phyloP scores from a whole-genome alignment of 2,888 invertebrate genomes.

The Sthenelais limicola region DNA sequence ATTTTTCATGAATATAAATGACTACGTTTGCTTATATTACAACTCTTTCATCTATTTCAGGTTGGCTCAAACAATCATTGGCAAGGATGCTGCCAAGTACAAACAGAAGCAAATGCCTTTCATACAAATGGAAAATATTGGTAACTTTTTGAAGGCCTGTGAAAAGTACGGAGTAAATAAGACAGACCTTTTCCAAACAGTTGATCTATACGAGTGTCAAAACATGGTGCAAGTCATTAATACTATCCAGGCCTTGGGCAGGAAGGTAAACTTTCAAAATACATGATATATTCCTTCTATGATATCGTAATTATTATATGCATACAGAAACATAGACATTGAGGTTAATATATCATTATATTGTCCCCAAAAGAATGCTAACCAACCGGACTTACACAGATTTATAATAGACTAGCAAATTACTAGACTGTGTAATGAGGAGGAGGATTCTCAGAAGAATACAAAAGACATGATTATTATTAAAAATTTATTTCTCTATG shows the following conservation, averaged over 20 bases:
- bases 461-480: too few relatives aligned
- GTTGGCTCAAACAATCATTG: conserved; percentile 47
- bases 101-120: conserved; percentile 76
- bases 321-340: too few relatives aligned
- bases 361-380: too few relatives aligned
- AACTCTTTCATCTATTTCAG: conserved; percentile 34
- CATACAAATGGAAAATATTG: conserved; percentile 99
- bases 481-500: too few relatives aligned
- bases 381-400: too few relatives aligned
- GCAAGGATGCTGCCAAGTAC: conserved; percentile 9
- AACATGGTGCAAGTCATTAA: conserved; percentile 98
- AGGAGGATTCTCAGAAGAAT: too few relatives aligned
- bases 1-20: neutral
- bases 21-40: neutral
- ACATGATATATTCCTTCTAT: neutral
- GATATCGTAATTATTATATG: too few relatives aligned
- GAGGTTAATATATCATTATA: too few relatives aligned
- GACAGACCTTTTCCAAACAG: conserved; percentile 98
- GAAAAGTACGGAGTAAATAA: conserved; percentile 93
- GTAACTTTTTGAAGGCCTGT: conserved; percentile 87
- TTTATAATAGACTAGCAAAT: too few relatives aligned
- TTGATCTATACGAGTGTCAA: conserved; percentile 95
- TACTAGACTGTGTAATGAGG: too few relatives aligned
- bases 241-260: conserved; percentile 90
- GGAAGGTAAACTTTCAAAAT: conserved; percentile 92